phyloP scores from a whole-genome alignment of 1,140 invertebrate species.

The Anadara kagoshimensis region DNA sequence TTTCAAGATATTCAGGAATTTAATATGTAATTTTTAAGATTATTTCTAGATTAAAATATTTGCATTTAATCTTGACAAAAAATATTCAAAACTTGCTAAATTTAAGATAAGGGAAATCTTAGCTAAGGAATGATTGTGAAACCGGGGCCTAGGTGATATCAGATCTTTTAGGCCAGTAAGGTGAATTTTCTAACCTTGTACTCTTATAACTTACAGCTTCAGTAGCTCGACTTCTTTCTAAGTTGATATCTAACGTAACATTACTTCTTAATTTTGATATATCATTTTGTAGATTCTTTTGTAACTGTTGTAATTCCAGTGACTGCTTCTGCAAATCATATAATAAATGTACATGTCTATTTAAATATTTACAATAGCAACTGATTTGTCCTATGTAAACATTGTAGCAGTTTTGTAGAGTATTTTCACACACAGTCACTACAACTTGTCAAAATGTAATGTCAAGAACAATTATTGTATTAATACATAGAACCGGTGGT shows the following conservation, averaged over 20 bases:
- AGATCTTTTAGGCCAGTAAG: neutral
- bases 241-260: slow-evolving; percentile 71
- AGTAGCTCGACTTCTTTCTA: slow-evolving; percentile 69
- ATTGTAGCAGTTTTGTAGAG: too few relatives aligned
- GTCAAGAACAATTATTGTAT: too few relatives aligned
- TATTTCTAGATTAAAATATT: too few relatives aligned
- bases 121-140: too few relatives aligned
- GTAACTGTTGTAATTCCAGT: slow-evolving; percentile 62
- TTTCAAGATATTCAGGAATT: too few relatives aligned
- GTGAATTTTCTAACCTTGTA: neutral
- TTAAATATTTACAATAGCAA: neutral
- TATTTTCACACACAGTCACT: neutral
- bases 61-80: too few relatives aligned
- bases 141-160: neutral
- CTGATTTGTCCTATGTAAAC: too few relatives aligned
- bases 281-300: slow-evolving; percentile 62
- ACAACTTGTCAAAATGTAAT: neutral
- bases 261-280: slow-evolving; percentile 68
- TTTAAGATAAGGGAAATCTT: too few relatives aligned
- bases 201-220: slow-evolving; percentile 69
- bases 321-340: slow-evolving; percentile 63
- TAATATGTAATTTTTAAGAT: too few relatives aligned
- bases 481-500: too few relatives aligned
- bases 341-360: neutral
- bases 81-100: too few relatives aligned